A percentile compares a stretch with the other conserved stretches of the same genome.
These are phyloP conservation scores for Himalopsyche kuldschensis DNA, from an alignment of 2,888 invertebrate species.

Conservation along the genomic window DNA sequence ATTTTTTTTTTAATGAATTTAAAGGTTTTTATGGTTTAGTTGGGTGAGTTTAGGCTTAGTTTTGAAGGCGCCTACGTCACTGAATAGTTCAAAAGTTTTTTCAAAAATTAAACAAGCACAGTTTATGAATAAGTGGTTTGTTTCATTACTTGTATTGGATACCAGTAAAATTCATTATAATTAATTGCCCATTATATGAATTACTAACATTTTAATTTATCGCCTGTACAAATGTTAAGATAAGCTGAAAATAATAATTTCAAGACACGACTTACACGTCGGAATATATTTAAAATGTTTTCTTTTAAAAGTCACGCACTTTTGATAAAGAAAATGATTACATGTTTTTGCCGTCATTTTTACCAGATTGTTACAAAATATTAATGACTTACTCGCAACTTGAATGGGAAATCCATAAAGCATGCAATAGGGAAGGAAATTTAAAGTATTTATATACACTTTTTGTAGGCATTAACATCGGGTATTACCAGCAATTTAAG, in stretches of 20 bases:
- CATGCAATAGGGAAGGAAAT: not conserved
- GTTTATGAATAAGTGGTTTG: no score
- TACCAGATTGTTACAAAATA: conserved; percentile 24
- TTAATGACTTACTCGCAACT: conserved; percentile 34
- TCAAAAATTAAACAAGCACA: no score
- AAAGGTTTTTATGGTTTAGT: no score
- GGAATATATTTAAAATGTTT: conserved; percentile 14
- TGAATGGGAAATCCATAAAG: conserved; percentile 7
- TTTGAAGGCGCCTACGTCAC: no score
- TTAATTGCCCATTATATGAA: not conserved
- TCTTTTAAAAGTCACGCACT: conserved; percentile 15
- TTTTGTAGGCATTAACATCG: not conserved
- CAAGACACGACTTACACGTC: not conserved
- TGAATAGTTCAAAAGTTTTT: no score
- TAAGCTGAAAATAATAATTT: conserved; percentile 11
- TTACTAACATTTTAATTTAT: not conserved
- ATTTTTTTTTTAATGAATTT: no score
- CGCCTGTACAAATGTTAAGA: not conserved
- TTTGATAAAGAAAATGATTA: conserved; percentile 20
- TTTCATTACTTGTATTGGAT: no score
- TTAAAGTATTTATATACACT: not conserved
- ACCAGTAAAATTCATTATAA: not conserved
- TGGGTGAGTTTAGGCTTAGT: no score
- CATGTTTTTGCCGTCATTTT: conserved; percentile 21
- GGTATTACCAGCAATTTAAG: not conserved